A percentile compares a stretch with the other conserved stretches of the same genome.
Conservation (phyloP, 2,888 invertebrate species). For the Adelphocoris suturalis region DNA sequence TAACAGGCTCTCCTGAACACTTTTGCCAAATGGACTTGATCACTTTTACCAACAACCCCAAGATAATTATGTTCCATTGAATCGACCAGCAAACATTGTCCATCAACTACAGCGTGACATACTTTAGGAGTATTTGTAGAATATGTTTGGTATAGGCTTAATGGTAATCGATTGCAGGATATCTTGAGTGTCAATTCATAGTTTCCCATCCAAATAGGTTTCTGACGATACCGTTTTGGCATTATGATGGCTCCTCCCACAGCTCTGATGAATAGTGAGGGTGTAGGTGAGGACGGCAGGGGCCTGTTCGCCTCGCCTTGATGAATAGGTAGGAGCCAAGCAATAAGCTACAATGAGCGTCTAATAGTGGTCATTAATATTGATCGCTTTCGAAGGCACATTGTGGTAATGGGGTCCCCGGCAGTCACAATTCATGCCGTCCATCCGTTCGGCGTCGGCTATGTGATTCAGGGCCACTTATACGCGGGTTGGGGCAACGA, state of each 20-base stretch:
- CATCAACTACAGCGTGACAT: too few species aligned
- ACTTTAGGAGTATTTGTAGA: too few species aligned
- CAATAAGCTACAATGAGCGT: conserved; percentile 59
- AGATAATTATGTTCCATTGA: too few species aligned
- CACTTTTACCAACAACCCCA: too few species aligned
- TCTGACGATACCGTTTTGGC: not conserved
- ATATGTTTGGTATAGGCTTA: too few species aligned
- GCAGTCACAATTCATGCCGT: conserved; percentile 1
- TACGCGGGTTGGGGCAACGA: not conserved
- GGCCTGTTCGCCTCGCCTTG: not conserved
- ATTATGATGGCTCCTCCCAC: not conserved
- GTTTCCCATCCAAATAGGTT: not conserved
- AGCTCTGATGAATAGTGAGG: not conserved
- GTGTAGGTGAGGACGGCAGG: not conserved
- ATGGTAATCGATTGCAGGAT: not conserved
- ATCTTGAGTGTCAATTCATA: not conserved
- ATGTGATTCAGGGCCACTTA: not conserved
- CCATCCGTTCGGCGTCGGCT: not conserved
- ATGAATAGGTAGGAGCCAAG: conserved; percentile 49
- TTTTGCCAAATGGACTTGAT: too few species aligned
- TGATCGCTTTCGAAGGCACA: conserved; percentile 26
- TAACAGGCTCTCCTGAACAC: too few species aligned
- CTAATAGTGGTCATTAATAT: conserved; percentile 58
- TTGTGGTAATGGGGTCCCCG: conserved; percentile 26
- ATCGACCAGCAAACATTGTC: too few species aligned